These are phyloP conservation scores for Aphidoletes aphidimyza DNA, from an alignment of 2,888 invertebrate species.

Conservation along the genomic window DNA sequence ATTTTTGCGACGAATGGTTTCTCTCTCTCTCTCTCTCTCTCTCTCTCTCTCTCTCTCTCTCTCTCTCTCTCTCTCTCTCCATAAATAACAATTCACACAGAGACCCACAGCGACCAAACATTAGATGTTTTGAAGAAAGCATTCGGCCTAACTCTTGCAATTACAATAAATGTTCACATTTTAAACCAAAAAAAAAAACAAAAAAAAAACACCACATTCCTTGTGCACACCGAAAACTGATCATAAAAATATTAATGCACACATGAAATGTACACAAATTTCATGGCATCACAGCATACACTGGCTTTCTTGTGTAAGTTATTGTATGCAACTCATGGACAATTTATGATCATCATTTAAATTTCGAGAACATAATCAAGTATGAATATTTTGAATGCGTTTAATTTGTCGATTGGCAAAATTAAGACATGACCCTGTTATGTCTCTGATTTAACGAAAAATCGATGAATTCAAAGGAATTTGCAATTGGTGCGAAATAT, in stretches of 20 bases:
- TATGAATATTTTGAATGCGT: background rate
- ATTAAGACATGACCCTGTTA: background rate
- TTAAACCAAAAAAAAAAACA: too few species aligned
- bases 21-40: too few species aligned
- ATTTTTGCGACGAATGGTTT: too few species aligned
- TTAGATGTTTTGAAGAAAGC: background rate
- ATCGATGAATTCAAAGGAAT: too few species aligned
- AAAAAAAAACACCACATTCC: constrained; percentile 11
- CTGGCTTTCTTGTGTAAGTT: too few species aligned
- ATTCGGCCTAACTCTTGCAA: background rate
- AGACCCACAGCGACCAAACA: too few species aligned
- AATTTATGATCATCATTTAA: constrained; percentile 18
- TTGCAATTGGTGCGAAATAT: background rate
- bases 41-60: too few species aligned
- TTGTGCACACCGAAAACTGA: background rate
- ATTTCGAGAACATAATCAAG: constrained; percentile 16
- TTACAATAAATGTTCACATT: constrained; percentile 5
- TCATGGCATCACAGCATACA: too few species aligned
- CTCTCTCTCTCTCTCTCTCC: too few species aligned
- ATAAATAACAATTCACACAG: too few species aligned
- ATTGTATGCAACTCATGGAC: background rate
- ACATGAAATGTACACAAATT: background rate
- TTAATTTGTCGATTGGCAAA: background rate
- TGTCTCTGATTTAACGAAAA: too few species aligned
- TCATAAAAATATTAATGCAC: background rate